Percentiles rank a stretch among this genome's conserved stretches.
These are phyloP conservation scores for Argentina silus DNA, from an alignment of 2,797 vertebrate genomes.

Conservation along the genomic window DNA sequence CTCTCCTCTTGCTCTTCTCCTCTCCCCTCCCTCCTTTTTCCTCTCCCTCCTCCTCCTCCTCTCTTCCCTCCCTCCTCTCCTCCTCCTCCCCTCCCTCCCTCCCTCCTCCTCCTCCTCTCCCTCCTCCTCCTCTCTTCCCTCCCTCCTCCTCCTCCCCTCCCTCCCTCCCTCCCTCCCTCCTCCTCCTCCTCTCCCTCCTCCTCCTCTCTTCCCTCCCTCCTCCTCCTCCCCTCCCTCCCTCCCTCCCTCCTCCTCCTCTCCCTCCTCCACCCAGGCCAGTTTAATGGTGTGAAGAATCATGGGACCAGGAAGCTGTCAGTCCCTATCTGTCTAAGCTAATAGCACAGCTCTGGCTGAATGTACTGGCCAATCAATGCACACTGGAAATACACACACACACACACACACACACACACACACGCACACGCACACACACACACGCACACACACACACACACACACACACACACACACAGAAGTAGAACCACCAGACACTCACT, in stretches of 20 bases:
- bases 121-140: neutral
- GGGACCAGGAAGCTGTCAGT: neutral
- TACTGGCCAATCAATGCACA: too few relatives aligned
- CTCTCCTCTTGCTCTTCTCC: neutral
- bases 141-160: neutral
- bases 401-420: too few relatives aligned
- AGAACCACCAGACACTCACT: too few relatives aligned
- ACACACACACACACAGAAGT: too few relatives aligned
- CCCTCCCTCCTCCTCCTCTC: neutral
- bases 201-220: slow-evolving; percentile 14
- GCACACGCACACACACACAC: too few relatives aligned
- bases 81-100: neutral
- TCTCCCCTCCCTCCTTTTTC: neutral
- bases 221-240: slow-evolving; percentile 5
- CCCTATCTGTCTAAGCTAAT: neutral
- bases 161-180: slow-evolving; percentile 17
- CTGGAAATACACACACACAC: too few relatives aligned
- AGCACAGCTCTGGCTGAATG: too few relatives aligned
- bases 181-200: neutral
- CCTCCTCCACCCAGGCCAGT: neutral
- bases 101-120: neutral
- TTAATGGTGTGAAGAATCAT: neutral
- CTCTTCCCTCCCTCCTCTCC: neutral
- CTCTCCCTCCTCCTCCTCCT: neutral
- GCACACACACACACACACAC: too few relatives aligned